phyloP scores from a whole-genome alignment of 2,797 vertebrate genomes.

The Platyrinchus mystaceus region DNA sequence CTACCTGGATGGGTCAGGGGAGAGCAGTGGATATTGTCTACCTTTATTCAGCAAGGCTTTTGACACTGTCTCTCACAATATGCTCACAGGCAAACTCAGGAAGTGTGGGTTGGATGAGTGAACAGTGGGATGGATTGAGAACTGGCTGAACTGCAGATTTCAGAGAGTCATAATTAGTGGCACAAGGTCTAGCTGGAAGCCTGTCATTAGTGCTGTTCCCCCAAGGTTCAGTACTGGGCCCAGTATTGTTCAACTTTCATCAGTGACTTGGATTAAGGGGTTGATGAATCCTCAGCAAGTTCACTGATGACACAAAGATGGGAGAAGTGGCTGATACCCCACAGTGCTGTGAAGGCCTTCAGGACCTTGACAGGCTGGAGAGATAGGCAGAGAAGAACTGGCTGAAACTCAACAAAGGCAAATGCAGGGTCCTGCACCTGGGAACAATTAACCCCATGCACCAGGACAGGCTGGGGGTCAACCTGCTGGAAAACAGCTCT shows the following conservation, averaged over 20 bases:
- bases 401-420: background rate
- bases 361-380: background rate
- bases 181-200: background rate
- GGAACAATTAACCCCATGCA: background rate
- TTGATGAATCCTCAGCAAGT: background rate
- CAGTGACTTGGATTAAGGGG: background rate
- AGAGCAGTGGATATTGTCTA: background rate
- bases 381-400: background rate
- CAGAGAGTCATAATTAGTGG: background rate
- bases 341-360: background rate
- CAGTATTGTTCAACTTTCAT: background rate
- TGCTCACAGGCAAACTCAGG: background rate
- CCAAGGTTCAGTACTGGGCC: background rate
- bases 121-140: background rate
- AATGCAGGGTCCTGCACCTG: background rate
- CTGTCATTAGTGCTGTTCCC: background rate
- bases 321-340: background rate
- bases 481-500: background rate
- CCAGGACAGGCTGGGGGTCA: fast-evolving
- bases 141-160: background rate
- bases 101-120: background rate
- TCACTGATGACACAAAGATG: background rate
- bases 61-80: background rate
- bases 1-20: background rate
- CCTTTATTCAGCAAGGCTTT: background rate